Percentiles rank a stretch among this genome's conserved stretches.
Conservation (phyloP, 53 echinoderm and acorn worm species). For the Echinarachnius parma region DNA sequence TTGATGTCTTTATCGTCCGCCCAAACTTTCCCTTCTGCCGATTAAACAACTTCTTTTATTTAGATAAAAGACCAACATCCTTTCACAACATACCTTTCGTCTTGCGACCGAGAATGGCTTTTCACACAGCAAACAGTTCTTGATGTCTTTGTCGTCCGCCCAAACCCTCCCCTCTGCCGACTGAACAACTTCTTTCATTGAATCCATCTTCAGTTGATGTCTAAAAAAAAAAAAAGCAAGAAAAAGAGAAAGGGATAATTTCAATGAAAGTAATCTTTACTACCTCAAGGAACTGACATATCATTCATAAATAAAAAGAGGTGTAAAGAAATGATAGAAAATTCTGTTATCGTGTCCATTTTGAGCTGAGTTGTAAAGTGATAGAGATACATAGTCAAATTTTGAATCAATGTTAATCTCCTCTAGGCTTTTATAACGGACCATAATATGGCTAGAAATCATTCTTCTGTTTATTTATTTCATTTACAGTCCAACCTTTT, state of each 20-base stretch:
- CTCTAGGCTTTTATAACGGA: too few relatives aligned
- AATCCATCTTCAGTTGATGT: constrained; percentile 72
- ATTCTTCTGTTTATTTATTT: too few relatives aligned
- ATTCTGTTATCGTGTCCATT: too few relatives aligned
- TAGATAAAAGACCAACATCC: too few relatives aligned
- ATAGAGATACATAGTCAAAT: too few relatives aligned
- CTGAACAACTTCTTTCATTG: constrained; percentile 75
- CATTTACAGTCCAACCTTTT: too few relatives aligned
- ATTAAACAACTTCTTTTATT: constrained; percentile 66
- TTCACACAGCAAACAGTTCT: constrained; percentile 71
- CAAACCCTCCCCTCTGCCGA: constrained; percentile 77
- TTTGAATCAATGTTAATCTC: too few relatives aligned
- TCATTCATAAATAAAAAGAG: too few relatives aligned
- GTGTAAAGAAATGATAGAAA: too few relatives aligned
- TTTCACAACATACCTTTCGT: constrained; percentile 87
- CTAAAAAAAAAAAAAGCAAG: constrained; percentile 24
- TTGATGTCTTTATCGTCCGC: constrained; percentile 85
- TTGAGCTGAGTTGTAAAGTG: too few relatives aligned
- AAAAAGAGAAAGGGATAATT: neutral
- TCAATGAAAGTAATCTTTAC: neutral
- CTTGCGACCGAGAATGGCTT: constrained; percentile 89
- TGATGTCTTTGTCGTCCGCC: constrained; percentile 88
- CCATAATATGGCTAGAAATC: too few relatives aligned
- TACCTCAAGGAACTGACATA: too few relatives aligned
- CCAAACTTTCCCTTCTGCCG: constrained; percentile 80